phyloP scores from a whole-genome alignment of 2,797 vertebrate genomes.

The Falco columbarius region DNA sequence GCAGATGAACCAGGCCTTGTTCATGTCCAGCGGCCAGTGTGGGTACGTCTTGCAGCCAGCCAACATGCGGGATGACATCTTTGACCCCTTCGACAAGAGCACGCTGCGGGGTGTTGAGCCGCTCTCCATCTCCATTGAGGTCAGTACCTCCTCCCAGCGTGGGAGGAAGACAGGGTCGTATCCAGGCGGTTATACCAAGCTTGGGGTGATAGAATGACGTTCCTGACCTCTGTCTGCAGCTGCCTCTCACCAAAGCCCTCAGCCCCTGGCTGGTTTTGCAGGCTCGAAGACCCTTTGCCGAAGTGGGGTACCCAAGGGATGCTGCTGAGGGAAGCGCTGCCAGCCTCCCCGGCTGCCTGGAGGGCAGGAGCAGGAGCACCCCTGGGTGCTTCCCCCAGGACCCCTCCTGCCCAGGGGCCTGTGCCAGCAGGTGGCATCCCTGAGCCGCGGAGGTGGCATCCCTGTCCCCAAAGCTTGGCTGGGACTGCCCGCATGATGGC shows the following conservation, averaged over 20 bases:
- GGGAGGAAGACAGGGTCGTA: neutral
- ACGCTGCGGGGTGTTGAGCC: slow-evolving; percentile 86
- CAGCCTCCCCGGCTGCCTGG: rapidly evolving
- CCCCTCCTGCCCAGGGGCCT: neutral
- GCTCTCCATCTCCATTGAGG: slow-evolving; percentile 89
- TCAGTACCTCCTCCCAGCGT: slow-evolving; percentile 34
- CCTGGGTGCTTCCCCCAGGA: neutral
- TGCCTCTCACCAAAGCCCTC: neutral
- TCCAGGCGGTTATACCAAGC: rapidly evolving
- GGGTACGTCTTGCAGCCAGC: slow-evolving; percentile 93
- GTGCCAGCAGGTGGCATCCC: slow-evolving; percentile 55
- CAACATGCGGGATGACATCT: slow-evolving; percentile 94
- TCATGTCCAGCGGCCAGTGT: slow-evolving; percentile 91
- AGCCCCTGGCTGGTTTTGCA: too few species aligned
- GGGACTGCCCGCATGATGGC: rapidly evolving
- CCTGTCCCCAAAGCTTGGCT: neutral
- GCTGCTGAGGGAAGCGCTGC: neutral
- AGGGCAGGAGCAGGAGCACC: neutral
- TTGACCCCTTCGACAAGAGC: slow-evolving; percentile 94
- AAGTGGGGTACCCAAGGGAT: neutral
- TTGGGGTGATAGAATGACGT: neutral
- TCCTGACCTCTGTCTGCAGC: neutral
- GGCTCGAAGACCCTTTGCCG: neutral
- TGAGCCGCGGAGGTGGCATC: neutral
- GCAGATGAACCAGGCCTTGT: slow-evolving; percentile 99